These are phyloP conservation scores for Icerya purchasi DNA, from an alignment of 2,888 invertebrate species.

Conservation along the genomic window DNA sequence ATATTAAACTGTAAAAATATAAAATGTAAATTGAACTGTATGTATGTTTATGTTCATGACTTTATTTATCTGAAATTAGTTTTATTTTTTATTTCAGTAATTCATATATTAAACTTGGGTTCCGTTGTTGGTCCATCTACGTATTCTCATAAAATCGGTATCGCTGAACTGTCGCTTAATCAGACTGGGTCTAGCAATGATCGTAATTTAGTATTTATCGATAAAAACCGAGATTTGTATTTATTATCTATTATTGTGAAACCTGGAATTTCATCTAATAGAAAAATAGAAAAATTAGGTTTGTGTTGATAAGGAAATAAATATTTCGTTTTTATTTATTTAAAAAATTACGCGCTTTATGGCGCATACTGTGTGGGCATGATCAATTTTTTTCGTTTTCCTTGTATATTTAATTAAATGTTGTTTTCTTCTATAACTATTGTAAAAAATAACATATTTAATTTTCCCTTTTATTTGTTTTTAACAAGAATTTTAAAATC, in stretches of 20 bases:
- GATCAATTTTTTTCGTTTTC: too few species aligned
- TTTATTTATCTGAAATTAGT: too few species aligned
- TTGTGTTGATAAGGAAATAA: constrained; percentile 21
- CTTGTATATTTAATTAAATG: too few species aligned
- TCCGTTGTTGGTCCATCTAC: constrained; percentile 51
- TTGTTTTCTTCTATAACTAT: too few species aligned
- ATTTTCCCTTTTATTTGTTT: too few species aligned
- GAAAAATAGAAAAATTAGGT: constrained; percentile 51
- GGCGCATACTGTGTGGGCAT: too few species aligned
- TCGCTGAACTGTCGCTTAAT: constrained; percentile 64
- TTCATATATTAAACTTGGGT: constrained; percentile 71
- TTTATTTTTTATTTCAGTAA: constrained; percentile 35
- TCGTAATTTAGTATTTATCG: constrained; percentile 67
- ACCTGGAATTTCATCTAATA: constrained; percentile 33
- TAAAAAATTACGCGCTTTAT: too few species aligned
- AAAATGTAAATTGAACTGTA: too few species aligned
- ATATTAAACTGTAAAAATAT: too few species aligned
- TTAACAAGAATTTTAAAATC: too few species aligned
- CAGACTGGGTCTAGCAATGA: constrained; percentile 59
- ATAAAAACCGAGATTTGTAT: constrained; percentile 70
- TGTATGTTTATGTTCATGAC: too few species aligned
- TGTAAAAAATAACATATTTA: too few species aligned
- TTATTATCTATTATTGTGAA: constrained; percentile 34
- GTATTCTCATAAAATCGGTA: constrained; percentile 49
- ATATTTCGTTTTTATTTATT: not conserved